Base-by-base conservation (phyloP, 2,888 invertebrate species). In the Vanessa cardui region DNA sequence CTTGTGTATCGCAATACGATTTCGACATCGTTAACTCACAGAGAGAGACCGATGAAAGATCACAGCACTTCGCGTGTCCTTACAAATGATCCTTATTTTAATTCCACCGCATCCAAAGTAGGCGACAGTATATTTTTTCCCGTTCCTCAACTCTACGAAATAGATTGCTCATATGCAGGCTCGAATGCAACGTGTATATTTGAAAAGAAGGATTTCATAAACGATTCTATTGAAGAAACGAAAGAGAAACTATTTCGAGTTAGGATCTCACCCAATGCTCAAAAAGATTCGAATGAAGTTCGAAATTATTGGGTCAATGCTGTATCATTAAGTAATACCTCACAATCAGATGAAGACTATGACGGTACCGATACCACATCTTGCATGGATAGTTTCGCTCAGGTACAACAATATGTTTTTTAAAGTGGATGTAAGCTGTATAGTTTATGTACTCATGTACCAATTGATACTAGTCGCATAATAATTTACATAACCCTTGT, bases 101-200 rank as follows among this genome's bases (percentile, higher is more conserved):
- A 92, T 67, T 94, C 93, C 0, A 92, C 94, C 0, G 88, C 95
- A 52, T 89, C 95, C 16, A 94, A 90, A 80, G 78, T 95, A 7
- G 93, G 94, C 0, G 89, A 90, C 45, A 86, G 88, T 65, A 88
- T 94, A 71, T 96, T 94, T 83, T 96, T 96, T 77, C 96, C 96
- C 2, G 91, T 95, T 0, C 90, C 93, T 7, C 89, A 90, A 31
- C 79, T 95, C 18, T 94, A 91, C 82, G 73, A 88, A 78, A 76
- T 90, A 74, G 79, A 86, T 74, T 83, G 92, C 78, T 77, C 74
- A 18, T 77, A 88, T 62, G 84, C 84, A 58, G 80, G 89, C 0
- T 83, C 81, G 0, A 88, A 90, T 87, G 74, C 87, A 66, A 76
- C 88, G 78, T 83, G 93, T 87, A 60, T 76, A 81, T 81, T 89